These are phyloP conservation scores for Himalopsyche phryganea DNA, from an alignment of 1,140 invertebrate genomes.

Conservation along the genomic window DNA sequence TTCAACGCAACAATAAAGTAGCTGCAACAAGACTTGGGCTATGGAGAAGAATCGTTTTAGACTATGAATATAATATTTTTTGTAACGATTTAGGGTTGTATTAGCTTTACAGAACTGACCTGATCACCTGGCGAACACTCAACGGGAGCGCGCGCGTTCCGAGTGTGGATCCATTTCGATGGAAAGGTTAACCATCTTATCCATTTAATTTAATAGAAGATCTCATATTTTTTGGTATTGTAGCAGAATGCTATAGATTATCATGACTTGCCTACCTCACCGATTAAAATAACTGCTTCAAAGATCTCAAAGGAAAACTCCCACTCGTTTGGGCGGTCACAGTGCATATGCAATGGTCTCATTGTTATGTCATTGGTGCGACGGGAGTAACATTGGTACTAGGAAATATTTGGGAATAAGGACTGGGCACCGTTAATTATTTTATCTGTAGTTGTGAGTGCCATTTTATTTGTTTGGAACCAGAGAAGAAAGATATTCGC, in stretches of 20 bases:
- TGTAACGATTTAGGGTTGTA: too few relatives aligned
- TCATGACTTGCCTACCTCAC: conserved; percentile 32
- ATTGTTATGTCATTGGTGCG: not conserved
- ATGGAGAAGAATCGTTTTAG: too few relatives aligned
- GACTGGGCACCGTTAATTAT: not conserved
- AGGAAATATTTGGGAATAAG: not conserved
- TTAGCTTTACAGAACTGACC: too few relatives aligned
- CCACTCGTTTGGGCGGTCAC: not conserved
- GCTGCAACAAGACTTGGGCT: too few relatives aligned
- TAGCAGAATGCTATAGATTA: conserved; percentile 25
- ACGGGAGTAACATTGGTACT: not conserved
- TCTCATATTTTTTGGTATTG: conserved; percentile 33
- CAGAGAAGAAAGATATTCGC: not conserved
- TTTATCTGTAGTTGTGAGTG: not conserved
- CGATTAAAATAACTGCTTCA: conserved; percentile 21
- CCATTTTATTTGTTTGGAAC: not conserved
- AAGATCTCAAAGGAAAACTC: conserved; percentile 26
- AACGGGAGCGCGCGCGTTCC: too few relatives aligned
- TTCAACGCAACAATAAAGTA: too few relatives aligned
- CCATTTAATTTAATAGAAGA: conserved; percentile 13
- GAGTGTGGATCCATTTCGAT: too few relatives aligned
- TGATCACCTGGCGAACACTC: too few relatives aligned
- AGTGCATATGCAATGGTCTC: too few relatives aligned
- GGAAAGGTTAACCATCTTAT: too few relatives aligned
- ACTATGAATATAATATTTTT: too few relatives aligned